Evolutionary conservation across 2,113 vertebrate species (phyloP).

Genomic region (Catharus minimus): DNA sequence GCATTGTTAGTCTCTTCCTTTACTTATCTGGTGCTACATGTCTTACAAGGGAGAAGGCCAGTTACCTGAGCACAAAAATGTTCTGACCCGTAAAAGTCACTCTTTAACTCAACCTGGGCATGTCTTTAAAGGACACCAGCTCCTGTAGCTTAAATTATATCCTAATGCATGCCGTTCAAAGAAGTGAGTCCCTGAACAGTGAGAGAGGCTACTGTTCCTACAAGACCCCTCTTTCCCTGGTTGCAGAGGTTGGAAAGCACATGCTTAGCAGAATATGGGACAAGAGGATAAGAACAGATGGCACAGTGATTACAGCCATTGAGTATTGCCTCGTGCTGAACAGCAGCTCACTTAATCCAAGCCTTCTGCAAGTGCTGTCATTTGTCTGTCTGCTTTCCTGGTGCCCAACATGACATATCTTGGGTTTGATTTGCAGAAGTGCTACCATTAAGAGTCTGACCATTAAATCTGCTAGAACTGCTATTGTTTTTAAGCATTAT

Average conservation of each 20-base stretch:
- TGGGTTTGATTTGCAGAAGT: background rate
- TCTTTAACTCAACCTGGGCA: background rate
- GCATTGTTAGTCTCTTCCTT: background rate
- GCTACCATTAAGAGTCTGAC: background rate
- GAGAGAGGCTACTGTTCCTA: background rate
- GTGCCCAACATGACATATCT: background rate
- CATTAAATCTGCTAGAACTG: background rate
- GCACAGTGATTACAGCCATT: background rate
- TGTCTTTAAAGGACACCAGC: background rate
- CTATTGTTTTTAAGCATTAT: background rate
- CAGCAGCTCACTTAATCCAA: conserved; percentile 32
- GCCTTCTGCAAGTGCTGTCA: background rate
- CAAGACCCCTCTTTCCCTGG: background rate
- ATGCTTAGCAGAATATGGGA: background rate
- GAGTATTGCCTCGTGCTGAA: background rate
- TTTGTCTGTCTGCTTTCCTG: background rate
- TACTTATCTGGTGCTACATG: background rate
- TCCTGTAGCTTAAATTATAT: background rate
- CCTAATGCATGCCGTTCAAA: background rate
- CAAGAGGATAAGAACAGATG: conserved; percentile 43
- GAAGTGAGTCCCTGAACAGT: background rate
- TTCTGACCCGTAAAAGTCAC: background rate
- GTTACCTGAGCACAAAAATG: background rate
- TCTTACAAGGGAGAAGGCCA: background rate
- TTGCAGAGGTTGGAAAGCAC: background rate